phyloP scores from a whole-genome alignment of 2,797 vertebrate species.

The Gila robusta region DNA sequence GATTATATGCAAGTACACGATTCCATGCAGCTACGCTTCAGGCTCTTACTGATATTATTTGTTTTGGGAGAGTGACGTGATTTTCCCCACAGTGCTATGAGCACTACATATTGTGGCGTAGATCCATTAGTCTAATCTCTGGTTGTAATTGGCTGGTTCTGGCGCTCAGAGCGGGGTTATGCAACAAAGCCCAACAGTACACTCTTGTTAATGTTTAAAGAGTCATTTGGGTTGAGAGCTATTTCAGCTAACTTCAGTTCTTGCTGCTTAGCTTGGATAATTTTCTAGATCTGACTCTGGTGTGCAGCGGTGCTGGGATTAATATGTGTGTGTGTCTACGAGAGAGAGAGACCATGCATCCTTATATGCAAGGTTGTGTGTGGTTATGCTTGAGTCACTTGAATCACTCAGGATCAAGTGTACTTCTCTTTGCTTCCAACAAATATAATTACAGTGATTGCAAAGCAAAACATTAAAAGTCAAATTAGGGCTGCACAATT shows the following conservation, averaged over 20 bases:
- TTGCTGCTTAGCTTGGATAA: slow-evolving; percentile 50
- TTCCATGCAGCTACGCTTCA: slow-evolving; percentile 25
- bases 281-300: slow-evolving; percentile 36
- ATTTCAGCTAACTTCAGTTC: slow-evolving; percentile 65
- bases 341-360: neutral
- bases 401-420: slow-evolving; percentile 15
- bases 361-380: neutral
- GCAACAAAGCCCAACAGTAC: slow-evolving; percentile 53
- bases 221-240: slow-evolving; percentile 62
- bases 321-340: neutral
- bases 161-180: slow-evolving; percentile 51
- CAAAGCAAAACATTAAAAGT: neutral
- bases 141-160: slow-evolving; percentile 62
- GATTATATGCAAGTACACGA: neutral
- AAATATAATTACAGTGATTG: slow-evolving; percentile 8
- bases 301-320: slow-evolving; percentile 18
- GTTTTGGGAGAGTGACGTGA: slow-evolving; percentile 38
- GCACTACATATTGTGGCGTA: slow-evolving; percentile 49
- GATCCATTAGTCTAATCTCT: slow-evolving; percentile 63
- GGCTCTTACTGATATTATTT: slow-evolving; percentile 37
- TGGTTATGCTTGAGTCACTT: neutral
- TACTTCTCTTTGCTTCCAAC: neutral
- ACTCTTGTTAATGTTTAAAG: slow-evolving; percentile 82
- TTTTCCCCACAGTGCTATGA: slow-evolving; percentile 49
- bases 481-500: neutral